These are phyloP conservation scores for Rhea americana DNA, from an alignment of 2,113 vertebrate species.

Conservation along the genomic window DNA sequence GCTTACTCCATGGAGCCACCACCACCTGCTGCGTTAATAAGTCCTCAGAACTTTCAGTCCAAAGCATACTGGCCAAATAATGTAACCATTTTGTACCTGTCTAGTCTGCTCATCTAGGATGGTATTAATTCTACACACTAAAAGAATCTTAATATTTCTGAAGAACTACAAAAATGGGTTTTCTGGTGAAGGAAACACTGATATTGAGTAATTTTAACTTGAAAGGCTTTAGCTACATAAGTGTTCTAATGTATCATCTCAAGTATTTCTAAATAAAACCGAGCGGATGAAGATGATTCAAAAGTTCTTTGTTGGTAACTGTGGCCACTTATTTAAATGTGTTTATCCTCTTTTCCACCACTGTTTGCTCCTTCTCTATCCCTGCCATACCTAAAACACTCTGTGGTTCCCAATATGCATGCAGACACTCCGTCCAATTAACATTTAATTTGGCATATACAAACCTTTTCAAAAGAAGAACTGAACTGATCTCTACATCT, in stretches of 20 bases:
- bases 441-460: not conserved
- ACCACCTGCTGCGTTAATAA: not conserved
- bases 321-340: not conserved
- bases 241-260: not conserved
- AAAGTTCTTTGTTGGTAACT: not conserved
- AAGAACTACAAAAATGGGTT: not conserved
- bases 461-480: not conserved
- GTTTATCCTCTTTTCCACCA: not conserved
- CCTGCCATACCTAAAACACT: not conserved
- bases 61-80: not conserved
- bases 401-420: fast-evolving
- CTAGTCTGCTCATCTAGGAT: not conserved
- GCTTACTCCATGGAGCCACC: not conserved
- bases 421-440: not conserved
- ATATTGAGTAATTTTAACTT: not conserved
- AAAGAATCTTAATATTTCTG: not conserved
- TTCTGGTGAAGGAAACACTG: not conserved
- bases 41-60: not conserved
- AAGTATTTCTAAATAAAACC: not conserved
- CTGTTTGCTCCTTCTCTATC: not conserved
- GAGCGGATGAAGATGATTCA: not conserved
- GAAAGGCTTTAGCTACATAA: not conserved
- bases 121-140: not conserved
- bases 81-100: not conserved
- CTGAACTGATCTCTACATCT: not conserved